Base-by-base conservation (phyloP, 2,797 vertebrate species). In the Gouania willdenowi region DNA sequence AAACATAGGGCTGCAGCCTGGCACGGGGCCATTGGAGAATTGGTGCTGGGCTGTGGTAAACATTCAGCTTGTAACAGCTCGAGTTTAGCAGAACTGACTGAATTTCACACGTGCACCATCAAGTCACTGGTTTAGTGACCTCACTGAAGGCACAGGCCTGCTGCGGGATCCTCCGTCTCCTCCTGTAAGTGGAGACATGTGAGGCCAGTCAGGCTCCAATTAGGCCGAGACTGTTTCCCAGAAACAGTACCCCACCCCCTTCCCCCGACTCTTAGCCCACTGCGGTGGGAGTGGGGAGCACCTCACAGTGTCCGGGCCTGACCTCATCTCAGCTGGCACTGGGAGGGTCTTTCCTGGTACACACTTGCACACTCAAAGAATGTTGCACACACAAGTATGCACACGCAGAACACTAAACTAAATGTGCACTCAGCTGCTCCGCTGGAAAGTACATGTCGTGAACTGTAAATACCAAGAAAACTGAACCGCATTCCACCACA, bases 151-250 rank as follows among this genome's bases (percentile, higher is more conserved):
- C 43, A 21, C 49, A 40, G 13, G 52, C 63, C 19, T 43, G 62
- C 57, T 27, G 56, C 28, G 34, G 73, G 63, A 75, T 82, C 63
- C 75, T 81, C 75, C 13, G 4, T 66, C 76, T 78, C 41, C 52
- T 55, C 36, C 51, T 51, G 58, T 84, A 86, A 87, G 74, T 81
- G 74, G 71, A 85, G 68, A 78, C 82, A 85, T 83, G 76, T 86
- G 83, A 81, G 66, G 75, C 66, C 69, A 66, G 77, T 62, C 71
- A 71, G 71, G 53, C 75, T 71, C 65, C 84, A 83, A 79, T 86
- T 83, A 83, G 70, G 65, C 66, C 63, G 72, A 85, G 75, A 69
- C 77, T 46, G 54, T 82, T 89, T 89, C 83, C 85, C 82, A 85
- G 86, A 87, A 85, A 66, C 36, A 25, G 16, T 55, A 63, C 59